A percentile compares a stretch with the other conserved stretches of the same genome.
Evolutionary conservation across 2,113 vertebrate genomes (phyloP).

Genomic region (Fregetta grallaria): DNA sequence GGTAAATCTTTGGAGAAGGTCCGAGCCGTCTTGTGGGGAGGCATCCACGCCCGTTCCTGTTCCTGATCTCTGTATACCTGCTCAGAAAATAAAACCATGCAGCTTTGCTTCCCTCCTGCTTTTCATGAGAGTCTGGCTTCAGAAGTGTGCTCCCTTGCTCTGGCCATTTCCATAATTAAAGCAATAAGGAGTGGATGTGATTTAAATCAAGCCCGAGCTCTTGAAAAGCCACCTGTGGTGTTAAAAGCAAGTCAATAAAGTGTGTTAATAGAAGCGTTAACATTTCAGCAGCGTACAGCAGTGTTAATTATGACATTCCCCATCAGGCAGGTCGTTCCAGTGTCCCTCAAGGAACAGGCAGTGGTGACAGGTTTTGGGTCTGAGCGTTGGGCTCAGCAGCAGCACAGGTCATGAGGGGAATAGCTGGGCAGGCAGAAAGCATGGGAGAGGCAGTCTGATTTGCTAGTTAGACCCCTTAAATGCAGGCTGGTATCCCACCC

Average conservation of each 20-base stretch:
- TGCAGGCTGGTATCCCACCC: neutral
- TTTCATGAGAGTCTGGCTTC: neutral
- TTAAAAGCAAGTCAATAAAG: constrained; percentile 57
- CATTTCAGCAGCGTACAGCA: neutral
- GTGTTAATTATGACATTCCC: neutral
- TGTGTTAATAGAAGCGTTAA: constrained; percentile 48
- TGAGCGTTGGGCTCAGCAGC: neutral
- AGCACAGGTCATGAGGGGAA: neutral
- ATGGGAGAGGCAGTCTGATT: neutral
- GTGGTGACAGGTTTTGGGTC: neutral
- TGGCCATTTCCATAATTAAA: constrained; percentile 48
- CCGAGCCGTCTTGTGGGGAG: neutral
- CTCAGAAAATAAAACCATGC: neutral
- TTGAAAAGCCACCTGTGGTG: constrained; percentile 61
- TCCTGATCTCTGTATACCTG: neutral
- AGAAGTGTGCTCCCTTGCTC: neutral
- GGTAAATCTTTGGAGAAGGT: neutral
- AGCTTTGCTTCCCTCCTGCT: neutral
- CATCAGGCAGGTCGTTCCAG: neutral
- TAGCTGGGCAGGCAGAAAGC: neutral
- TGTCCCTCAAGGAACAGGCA: neutral
- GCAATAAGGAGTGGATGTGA: constrained; percentile 21
- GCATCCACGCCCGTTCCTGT: neutral
- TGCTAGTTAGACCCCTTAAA: neutral
- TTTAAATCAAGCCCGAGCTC: constrained; percentile 47